Base-by-base conservation (phyloP, 2,113 vertebrate genomes). In the Corydoras sp. region DNA sequence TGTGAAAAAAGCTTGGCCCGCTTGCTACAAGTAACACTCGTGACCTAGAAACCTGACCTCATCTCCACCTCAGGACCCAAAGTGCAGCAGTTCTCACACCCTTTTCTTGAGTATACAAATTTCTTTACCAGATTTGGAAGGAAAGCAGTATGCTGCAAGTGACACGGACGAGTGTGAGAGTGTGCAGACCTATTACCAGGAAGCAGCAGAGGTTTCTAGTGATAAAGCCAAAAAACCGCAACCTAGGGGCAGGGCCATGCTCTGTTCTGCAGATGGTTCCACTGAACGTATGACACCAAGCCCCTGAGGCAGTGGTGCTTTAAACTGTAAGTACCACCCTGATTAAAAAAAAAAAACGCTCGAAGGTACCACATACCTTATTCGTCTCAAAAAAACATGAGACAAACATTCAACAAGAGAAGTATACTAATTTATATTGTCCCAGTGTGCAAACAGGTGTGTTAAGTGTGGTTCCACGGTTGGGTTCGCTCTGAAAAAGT, bases 211-310 rank as follows among this genome's bases (percentile, higher is more conserved):
- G 59, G 35, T 68, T 62, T 9, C 14, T 74, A 31, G 53, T 49
- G 35, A 15, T 32, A 62, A 51, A 14, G 61, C 68, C 11, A 59
- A 32, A 32, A 18, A 67, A 68, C 51, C 74, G 49, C 51, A 53
- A 53, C 51, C 51, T 3, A 8, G 13, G 51, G 51, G 51, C 51
- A 12, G 51, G 51, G 51, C 51, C 51, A 3, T 53, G 51, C 51
- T 53, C 7, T 80, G 62, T 77, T 81, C 81, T 84, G 78, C 83
- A 87, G 84, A 85, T 85, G 83, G 65, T 79, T 58, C 30, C 59
- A 56, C 71, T 75, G 78, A 79, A 81, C 35, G 4, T 43, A 43
- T 43, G 35, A 43, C 35, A 43, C 35, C 35, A 43, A 43, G 4
- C 35, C 35, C 2, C 4, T 5, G 35, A 43, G 35, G 35, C 35